These are phyloP conservation scores for Andrena bicolor DNA, from an alignment of 2,888 invertebrate genomes.

Conservation along the genomic window DNA sequence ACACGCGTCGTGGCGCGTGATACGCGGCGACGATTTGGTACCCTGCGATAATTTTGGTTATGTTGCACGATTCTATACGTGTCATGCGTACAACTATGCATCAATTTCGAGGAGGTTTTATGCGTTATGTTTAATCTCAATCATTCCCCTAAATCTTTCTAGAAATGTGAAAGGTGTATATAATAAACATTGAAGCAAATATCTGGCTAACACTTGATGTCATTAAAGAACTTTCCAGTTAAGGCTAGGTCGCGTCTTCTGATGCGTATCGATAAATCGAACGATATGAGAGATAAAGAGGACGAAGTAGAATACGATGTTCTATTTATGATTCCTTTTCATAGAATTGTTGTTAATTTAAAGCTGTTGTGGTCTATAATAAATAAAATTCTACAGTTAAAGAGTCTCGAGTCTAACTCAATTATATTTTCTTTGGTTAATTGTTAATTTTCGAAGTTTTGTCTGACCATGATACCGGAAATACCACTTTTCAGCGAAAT, in stretches of 20 bases:
- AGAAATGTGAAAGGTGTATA: background rate
- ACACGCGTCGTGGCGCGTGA: background rate
- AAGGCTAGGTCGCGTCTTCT: background rate
- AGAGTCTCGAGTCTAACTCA: background rate
- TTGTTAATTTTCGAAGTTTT: background rate
- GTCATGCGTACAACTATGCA: background rate
- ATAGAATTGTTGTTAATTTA: background rate
- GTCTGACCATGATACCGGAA: background rate
- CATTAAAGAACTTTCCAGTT: background rate
- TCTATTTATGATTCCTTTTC: background rate
- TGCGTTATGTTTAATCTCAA: background rate
- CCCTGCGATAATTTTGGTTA: slow-evolving; percentile 30
- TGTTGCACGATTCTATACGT: slow-evolving; percentile 12
- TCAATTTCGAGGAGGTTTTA: background rate
- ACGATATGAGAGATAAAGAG: background rate
- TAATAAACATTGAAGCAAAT: background rate
- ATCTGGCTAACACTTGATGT: slow-evolving; percentile 3
- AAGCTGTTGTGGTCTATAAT: background rate
- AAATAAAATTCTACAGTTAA: background rate
- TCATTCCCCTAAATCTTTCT: background rate
- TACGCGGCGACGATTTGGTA: background rate
- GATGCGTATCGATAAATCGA: slow-evolving; percentile 31
- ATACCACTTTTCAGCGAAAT: slow-evolving; percentile 45
- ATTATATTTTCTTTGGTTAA: background rate
- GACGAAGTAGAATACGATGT: background rate